Evolutionary conservation across 2,888 invertebrate species (phyloP).

Genomic region (Drosophila meridionalis): DNA sequence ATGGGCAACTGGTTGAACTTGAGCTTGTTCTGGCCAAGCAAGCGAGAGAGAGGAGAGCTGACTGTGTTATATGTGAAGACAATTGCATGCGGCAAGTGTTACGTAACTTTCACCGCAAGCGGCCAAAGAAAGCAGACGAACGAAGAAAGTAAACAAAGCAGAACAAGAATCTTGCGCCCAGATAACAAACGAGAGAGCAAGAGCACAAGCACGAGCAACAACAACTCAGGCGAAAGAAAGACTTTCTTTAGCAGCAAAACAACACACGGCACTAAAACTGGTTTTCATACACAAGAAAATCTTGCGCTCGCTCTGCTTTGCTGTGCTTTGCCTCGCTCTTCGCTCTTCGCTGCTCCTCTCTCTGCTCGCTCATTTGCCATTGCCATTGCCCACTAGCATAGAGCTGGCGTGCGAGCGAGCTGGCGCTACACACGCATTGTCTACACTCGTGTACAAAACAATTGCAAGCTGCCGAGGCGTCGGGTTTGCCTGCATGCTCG

Average conservation of each 20-base stretch:
- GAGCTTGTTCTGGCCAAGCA: constrained; percentile 70
- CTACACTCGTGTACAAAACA: constrained; percentile 51
- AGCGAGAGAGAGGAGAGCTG: constrained; percentile 2
- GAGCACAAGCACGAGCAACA: not conserved
- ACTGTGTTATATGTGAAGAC: constrained; percentile 5
- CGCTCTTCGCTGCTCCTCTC: not conserved
- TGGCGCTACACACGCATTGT: constrained; percentile 47
- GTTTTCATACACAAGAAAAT: constrained; percentile 9
- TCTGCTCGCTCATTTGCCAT: not conserved
- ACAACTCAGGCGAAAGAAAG: not conserved
- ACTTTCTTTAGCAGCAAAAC: constrained; percentile 3
- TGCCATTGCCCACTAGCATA: not conserved
- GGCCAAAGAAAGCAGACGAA: constrained; percentile 60
- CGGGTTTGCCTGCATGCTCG: constrained; percentile 51
- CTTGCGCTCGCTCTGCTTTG: not conserved
- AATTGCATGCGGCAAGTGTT: constrained; percentile 67
- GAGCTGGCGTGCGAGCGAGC: constrained; percentile 4
- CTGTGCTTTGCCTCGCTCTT: not conserved
- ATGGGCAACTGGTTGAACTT: constrained; percentile 66
- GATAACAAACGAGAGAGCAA: constrained; percentile 2
- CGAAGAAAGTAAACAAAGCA: constrained; percentile 74
- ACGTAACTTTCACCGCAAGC: constrained; percentile 82
- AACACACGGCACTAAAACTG: not conserved
- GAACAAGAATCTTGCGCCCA: constrained; percentile 43
- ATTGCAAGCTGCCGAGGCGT: constrained; percentile 19